Percentiles rank a stretch among this genome's conserved stretches.
phyloP scores from a whole-genome alignment of 2,113 vertebrate genomes.

The Pseudorectes ferrugineus region DNA sequence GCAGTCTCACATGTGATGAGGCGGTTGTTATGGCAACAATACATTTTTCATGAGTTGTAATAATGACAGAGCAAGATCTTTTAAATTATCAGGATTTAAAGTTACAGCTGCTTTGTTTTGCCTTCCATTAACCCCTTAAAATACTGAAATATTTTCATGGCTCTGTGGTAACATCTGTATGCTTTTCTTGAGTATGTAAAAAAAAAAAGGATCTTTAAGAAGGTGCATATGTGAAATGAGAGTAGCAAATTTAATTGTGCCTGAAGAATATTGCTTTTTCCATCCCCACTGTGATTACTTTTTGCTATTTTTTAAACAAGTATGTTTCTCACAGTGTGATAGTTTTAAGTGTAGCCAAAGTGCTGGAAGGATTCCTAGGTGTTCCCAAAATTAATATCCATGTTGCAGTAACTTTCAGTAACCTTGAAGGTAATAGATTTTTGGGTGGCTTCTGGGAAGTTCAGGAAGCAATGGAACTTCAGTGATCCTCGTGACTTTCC shows the following conservation, averaged over 20 bases:
- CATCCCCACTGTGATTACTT: not conserved
- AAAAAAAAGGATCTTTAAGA: not conserved
- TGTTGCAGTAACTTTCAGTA: not conserved
- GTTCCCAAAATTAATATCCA: not conserved
- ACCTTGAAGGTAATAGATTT: not conserved
- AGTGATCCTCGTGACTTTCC: not conserved
- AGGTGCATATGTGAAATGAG: not conserved
- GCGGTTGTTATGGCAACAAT: constrained; percentile 68
- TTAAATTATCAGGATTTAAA: constrained; percentile 50
- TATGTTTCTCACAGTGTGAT: not conserved
- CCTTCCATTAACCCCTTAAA: not conserved
- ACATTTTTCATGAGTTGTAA: constrained; percentile 70
- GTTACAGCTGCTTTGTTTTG: constrained; percentile 42
- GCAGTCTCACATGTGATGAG: constrained; percentile 36
- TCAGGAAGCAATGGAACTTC: not conserved
- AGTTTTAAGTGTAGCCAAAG: not conserved
- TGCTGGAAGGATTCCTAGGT: not conserved
- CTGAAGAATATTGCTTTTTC: not conserved
- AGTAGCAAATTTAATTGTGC: not conserved
- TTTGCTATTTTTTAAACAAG: not conserved
- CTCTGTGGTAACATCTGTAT: not conserved
- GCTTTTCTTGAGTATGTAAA: not conserved
- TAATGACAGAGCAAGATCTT: constrained; percentile 51
- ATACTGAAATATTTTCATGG: not conserved
- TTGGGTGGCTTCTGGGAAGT: not conserved